These are phyloP conservation scores for Aphelocoma californica DNA, from an alignment of 2,797 vertebrate genomes.

Conservation along the genomic window DNA sequence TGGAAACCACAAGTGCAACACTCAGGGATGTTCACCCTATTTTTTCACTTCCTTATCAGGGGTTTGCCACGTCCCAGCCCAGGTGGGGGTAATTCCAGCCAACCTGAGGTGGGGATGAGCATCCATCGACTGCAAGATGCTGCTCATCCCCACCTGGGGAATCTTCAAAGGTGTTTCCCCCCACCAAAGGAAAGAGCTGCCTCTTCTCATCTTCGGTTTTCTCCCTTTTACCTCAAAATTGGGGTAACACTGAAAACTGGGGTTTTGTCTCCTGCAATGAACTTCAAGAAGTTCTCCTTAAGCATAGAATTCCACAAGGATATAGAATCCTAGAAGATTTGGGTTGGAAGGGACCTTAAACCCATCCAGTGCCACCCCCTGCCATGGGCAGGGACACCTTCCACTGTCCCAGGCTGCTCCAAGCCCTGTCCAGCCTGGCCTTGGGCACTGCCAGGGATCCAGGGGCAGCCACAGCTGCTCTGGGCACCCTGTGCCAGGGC, in stretches of 20 bases:
- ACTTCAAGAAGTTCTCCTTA: neutral
- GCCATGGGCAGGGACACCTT: too few species aligned
- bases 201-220: neutral
- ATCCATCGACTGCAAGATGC: rapidly evolving
- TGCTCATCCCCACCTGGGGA: neutral
- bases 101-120: neutral
- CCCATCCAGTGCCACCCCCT: rapidly evolving
- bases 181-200: neutral
- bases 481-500: neutral
- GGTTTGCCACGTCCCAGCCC: neutral
- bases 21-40: neutral
- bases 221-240: neutral
- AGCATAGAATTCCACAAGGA: neutral
- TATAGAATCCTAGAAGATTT: neutral
- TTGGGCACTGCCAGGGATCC: too few species aligned
- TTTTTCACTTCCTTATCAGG: neutral
- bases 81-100: neutral
- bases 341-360: neutral
- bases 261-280: neutral
- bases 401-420: too few species aligned
- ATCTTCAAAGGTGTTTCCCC: neutral
- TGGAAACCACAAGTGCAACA: neutral
- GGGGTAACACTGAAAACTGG: neutral
- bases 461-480: too few species aligned
- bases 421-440: too few species aligned